These are phyloP conservation scores for Xestia xanthographa DNA, from an alignment of 2,888 invertebrate genomes.

Conservation along the genomic window DNA sequence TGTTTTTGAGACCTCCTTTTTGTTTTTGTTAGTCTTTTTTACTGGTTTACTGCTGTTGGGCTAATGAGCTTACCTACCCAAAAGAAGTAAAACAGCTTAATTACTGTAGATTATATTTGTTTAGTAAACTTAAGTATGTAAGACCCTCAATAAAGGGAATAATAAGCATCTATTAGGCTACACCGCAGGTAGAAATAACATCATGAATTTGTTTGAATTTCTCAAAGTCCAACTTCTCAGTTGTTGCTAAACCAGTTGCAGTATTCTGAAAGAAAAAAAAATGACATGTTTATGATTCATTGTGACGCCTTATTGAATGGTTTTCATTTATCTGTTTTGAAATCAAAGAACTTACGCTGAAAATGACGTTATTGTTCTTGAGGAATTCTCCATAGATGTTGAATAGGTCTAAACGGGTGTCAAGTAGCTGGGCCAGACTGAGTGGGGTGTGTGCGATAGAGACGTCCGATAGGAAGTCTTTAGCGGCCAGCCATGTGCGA, in stretches of 20 bases:
- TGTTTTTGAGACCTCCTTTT: constrained; percentile 67
- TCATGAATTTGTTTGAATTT: constrained; percentile 86
- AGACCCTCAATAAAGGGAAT: constrained; percentile 28
- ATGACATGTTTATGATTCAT: background rate
- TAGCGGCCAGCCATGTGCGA: constrained; percentile 87
- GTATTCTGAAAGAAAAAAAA: constrained; percentile 78
- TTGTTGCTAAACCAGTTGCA: constrained; percentile 84
- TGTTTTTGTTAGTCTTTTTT: constrained; percentile 42
- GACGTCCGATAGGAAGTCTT: constrained; percentile 88
- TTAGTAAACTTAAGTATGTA: constrained; percentile 23
- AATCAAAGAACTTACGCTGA: constrained; percentile 80
- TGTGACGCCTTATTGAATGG: background rate
- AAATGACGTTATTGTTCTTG: constrained; percentile 88
- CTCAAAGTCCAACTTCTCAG: constrained; percentile 85
- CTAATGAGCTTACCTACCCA: background rate
- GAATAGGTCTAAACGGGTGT: constrained; percentile 90
- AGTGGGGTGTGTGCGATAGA: constrained; percentile 92
- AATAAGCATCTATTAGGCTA: constrained; percentile 68
- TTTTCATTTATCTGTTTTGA: constrained; percentile 5
- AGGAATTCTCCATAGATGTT: constrained; percentile 92
- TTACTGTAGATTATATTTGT: constrained; percentile 3
- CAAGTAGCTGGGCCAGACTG: constrained; percentile 90
- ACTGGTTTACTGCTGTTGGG: constrained; percentile 16
- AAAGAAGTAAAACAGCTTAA: constrained; percentile 15
- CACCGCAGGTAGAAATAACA: constrained; percentile 81